A percentile compares a stretch with the other conserved stretches of the same genome.
phyloP scores from a whole-genome alignment of 2,888 invertebrate species.

The Myopa testacea region DNA sequence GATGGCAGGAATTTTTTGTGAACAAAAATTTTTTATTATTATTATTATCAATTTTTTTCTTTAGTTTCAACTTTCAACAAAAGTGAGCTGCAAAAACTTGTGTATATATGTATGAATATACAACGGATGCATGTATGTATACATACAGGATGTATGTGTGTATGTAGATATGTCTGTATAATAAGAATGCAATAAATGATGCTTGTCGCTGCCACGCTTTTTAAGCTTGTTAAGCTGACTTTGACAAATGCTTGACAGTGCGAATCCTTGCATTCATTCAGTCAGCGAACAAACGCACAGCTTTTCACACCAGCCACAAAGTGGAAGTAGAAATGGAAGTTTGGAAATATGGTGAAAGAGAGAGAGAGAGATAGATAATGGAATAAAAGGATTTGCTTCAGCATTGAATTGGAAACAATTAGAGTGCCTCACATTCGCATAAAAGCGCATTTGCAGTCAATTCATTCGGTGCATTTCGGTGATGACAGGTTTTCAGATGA shows the following conservation, averaged over 20 bases:
- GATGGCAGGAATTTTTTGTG: neutral
- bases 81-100: neutral
- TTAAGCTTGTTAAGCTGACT: conserved; percentile 50
- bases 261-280: conserved; percentile 39
- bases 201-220: conserved; percentile 43
- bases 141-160: neutral
- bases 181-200: conserved; percentile 31
- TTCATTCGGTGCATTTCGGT: neutral
- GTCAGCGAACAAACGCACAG: conserved; percentile 8
- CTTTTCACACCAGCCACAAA: conserved; percentile 20
- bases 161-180: neutral
- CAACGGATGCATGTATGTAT: no score
- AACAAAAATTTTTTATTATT: neutral
- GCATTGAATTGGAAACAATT: neutral
- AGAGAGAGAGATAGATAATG: conserved; percentile 4
- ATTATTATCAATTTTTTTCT: neutral
- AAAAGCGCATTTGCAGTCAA: neutral
- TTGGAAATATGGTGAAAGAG: neutral
- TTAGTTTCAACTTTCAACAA: neutral
- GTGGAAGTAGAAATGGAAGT: neutral
- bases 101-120: neutral
- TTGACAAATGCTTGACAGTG: conserved; percentile 48
- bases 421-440: conserved; percentile 7
- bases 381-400: conserved; percentile 15
- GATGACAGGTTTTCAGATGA: neutral